These are phyloP conservation scores for Acrocephalus kingi DNA, from an alignment of 2,113 vertebrate genomes.

Conservation along the genomic window DNA sequence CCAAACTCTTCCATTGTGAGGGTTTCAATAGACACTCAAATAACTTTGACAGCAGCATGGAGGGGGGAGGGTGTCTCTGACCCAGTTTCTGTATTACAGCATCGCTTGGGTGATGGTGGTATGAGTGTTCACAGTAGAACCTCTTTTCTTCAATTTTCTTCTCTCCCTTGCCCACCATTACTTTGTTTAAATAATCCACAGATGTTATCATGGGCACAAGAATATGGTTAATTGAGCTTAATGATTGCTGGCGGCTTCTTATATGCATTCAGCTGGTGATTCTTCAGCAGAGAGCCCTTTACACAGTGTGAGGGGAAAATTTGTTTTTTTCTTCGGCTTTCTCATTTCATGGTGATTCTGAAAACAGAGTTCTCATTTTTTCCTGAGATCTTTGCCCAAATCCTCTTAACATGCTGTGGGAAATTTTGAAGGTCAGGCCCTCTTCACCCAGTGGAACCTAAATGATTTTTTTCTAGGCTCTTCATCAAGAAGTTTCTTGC, in stretches of 20 bases:
- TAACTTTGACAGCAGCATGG: slow-evolving; percentile 43
- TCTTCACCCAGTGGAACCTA: neutral
- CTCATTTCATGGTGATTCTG: neutral
- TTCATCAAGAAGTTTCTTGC: neutral
- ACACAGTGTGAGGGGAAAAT: neutral
- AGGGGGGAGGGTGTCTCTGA: slow-evolving; percentile 59
- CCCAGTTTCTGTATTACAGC: slow-evolving; percentile 46
- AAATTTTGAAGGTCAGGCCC: neutral
- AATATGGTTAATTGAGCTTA: slow-evolving; percentile 55
- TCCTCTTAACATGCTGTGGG: neutral
- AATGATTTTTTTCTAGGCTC: neutral
- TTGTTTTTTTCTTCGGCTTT: neutral
- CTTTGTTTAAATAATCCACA: slow-evolving; percentile 55
- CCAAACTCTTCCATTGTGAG: slow-evolving; percentile 63
- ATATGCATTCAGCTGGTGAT: slow-evolving; percentile 2
- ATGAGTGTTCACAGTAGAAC: neutral
- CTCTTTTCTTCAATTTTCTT: slow-evolving; percentile 21
- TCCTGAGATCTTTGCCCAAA: neutral
- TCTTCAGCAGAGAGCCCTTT: neutral
- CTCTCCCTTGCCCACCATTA: neutral
- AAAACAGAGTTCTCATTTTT: slow-evolving; percentile 4
- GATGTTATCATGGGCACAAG: slow-evolving; percentile 22
- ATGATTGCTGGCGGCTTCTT: neutral
- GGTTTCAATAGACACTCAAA: slow-evolving; percentile 64
- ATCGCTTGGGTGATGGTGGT: neutral